Conservation (phyloP, 2,797 vertebrate species). For the Hipposideros larvatus region DNA sequence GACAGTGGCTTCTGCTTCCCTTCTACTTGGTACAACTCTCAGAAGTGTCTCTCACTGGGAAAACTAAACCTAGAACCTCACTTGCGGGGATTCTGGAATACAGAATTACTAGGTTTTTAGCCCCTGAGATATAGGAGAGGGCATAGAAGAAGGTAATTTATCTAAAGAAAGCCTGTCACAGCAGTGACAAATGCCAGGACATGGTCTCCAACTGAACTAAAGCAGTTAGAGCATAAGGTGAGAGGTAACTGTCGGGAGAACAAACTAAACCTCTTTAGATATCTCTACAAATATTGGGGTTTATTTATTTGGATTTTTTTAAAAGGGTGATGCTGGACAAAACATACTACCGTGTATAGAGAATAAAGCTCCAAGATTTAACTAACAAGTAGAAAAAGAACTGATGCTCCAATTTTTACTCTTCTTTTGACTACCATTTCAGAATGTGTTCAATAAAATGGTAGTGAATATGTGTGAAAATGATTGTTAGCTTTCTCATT, state of each 20-base stretch:
- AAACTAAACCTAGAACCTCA: background rate
- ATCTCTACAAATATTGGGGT: background rate
- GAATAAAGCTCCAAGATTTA: conserved; percentile 3
- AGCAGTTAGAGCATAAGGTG: background rate
- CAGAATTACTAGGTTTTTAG: background rate
- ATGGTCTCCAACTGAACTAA: background rate
- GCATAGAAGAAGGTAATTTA: background rate
- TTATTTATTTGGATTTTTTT: background rate
- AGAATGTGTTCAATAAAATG: background rate
- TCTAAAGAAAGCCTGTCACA: background rate
- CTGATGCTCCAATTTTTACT: background rate
- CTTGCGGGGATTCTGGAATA: background rate
- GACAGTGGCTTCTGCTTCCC: background rate
- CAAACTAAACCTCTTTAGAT: background rate
- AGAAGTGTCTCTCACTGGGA: background rate
- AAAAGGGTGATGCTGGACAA: background rate
- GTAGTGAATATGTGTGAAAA: background rate
- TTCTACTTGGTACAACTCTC: background rate
- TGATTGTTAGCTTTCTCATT: background rate
- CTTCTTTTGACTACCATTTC: conserved; percentile 1
- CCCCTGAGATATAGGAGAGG: background rate
- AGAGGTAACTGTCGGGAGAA: background rate
- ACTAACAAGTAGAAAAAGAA: background rate
- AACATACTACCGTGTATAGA: background rate
- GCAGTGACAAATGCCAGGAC: background rate